Evolutionary conservation across 2,888 invertebrate genomes (phyloP), one percentile per base, ranked within the genome.

Genomic region (Philonicus albiceps): DNA sequence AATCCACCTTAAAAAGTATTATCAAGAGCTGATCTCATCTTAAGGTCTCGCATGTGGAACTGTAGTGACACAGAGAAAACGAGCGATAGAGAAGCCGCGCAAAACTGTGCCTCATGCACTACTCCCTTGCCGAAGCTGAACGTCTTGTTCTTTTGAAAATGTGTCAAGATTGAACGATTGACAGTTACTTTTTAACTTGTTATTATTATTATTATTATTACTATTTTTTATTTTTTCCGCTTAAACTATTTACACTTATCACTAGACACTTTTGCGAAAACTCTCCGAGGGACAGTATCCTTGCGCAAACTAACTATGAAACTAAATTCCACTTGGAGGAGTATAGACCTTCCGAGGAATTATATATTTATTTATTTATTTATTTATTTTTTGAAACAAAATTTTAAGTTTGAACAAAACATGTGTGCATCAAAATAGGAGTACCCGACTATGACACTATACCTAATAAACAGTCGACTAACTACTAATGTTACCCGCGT

Each of bases 401-500:
- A 84, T 37, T n/a, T 11, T 84, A 53, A 13, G 27, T 55, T 43
- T 73, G 7, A 84, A 84, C 40, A 84, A 73, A 84, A 84, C 84
- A 84, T 81, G 49, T 81, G 81, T 34, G 73, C 19, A 43, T 19
- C 49, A 75, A 49, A 76, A 34, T 31, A 86, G 87, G 87, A 88
- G 87, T 88, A 88, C 88, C 87, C 88, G 88, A 88, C 88, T 89
- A 88, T 88, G 88, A 89, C 89, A 89, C 89, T 89, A 89, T 88
- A 88, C 88, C 89, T 89, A 89, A 89, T 89, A 89, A 89, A 89
- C 89, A 89, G 89, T 89, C 89, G 88, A 88, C 89, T 89, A 89
- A 89, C 89, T 89, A 89, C 89, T 89, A 89, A 89, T 88, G 88
- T 88, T 88, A 89, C 88, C 89, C 89, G 89, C 89, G 89, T 89